phyloP scores from a whole-genome alignment of 2,888 invertebrate species.

The Eurytoma californica region DNA sequence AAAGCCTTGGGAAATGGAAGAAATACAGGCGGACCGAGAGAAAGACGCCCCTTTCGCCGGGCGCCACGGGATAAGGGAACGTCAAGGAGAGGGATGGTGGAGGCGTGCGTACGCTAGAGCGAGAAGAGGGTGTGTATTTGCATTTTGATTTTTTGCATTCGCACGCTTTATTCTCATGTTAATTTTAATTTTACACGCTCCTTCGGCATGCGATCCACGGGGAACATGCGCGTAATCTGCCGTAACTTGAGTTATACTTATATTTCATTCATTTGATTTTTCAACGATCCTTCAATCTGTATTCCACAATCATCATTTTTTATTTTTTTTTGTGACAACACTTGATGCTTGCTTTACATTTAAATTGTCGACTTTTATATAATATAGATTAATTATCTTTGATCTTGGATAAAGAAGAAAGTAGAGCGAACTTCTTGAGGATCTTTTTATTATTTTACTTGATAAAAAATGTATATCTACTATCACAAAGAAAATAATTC shows the following conservation, averaged over 20 bases:
- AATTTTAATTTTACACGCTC: background rate
- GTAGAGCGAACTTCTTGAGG: background rate
- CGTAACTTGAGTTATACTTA: background rate
- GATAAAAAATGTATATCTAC: background rate
- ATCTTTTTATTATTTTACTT: background rate
- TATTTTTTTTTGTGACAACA: background rate
- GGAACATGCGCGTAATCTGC: background rate
- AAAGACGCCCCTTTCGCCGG: constrained; percentile 24
- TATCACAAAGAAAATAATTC: background rate
- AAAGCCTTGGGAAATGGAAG: constrained; percentile 60
- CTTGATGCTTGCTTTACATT: background rate
- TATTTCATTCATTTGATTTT: background rate
- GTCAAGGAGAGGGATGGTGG: background rate
- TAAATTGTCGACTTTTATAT: no score
- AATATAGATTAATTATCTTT: no score
- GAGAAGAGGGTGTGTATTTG: background rate
- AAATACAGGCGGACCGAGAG: constrained; percentile 53
- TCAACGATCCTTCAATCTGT: background rate
- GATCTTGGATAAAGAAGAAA: background rate
- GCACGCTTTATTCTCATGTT: background rate
- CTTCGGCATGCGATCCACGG: no score
- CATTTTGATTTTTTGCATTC: constrained; percentile 21
- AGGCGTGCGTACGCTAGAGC: background rate
- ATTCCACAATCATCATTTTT: background rate
- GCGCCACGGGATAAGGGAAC: constrained; percentile 24